These are phyloP conservation scores for Neotoxoptera formosana DNA, from an alignment of 1,140 invertebrate genomes.

Conservation along the genomic window DNA sequence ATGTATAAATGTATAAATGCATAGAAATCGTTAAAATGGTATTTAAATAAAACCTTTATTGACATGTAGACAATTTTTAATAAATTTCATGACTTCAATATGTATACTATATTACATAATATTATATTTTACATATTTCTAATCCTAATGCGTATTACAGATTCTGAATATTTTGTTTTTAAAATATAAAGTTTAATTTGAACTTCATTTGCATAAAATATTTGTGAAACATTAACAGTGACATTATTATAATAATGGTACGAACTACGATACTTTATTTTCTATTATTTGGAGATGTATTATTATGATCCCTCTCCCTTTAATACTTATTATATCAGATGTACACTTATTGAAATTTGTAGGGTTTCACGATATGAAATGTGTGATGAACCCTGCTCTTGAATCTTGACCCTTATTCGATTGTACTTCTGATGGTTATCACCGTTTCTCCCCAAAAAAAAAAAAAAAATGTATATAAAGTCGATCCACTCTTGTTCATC, in stretches of 20 bases:
- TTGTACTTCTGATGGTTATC: conserved; percentile 48
- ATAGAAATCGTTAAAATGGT: not conserved
- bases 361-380: conserved; percentile 23
- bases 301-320: conserved; percentile 5
- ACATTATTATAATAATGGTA: not conserved
- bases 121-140: not conserved
- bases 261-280: not conserved
- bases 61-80: not conserved
- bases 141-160: not conserved
- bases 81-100: not conserved
- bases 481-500: conserved; percentile 37
- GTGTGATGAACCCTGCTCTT: conserved; percentile 20
- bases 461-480: conserved; percentile 29
- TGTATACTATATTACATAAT: not conserved
- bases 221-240: not conserved
- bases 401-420: conserved; percentile 52
- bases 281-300: not conserved
- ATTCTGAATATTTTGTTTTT: not conserved
- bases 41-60: not conserved
- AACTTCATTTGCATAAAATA: not conserved
- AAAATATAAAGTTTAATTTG: not conserved
- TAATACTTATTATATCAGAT: not conserved
- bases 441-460: conserved; percentile 25
- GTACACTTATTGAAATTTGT: conserved; percentile 27
- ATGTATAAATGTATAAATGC: not conserved